Evolutionary conservation across 2,888 invertebrate species (phyloP).

Genomic region (Drosophila maculinotata): DNA sequence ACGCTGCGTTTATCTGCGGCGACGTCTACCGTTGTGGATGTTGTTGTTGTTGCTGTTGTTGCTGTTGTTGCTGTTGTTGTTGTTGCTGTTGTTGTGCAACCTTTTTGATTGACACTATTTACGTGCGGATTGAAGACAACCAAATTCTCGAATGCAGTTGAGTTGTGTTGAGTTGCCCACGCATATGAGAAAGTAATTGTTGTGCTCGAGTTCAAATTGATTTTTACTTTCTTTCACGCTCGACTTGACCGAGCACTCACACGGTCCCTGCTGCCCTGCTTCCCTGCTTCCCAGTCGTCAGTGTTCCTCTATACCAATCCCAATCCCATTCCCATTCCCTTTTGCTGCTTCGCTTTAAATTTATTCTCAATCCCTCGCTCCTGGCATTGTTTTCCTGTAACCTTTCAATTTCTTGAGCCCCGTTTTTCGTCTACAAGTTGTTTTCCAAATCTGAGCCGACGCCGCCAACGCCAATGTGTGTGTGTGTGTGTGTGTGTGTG

Average conservation of each 20-base stretch:
- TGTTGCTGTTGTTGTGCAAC: conserved; percentile 51
- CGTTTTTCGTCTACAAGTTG: conserved; percentile 68
- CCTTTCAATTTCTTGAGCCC: conserved; percentile 70
- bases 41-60: conserved; percentile 21
- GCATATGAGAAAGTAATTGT: conserved; percentile 76
- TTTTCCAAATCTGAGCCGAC: conserved; percentile 49
- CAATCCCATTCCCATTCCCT: conserved; percentile 17
- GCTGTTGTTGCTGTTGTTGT: conserved; percentile 15
- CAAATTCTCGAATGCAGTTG: conserved; percentile 43
- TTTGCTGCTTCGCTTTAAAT: conserved; percentile 11
- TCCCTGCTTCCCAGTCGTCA: not conserved
- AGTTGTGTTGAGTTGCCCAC: conserved; percentile 35
- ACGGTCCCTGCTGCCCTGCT: conserved; percentile 22
- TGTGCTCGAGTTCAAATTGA: conserved; percentile 77
- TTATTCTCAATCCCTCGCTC: conserved; percentile 27
- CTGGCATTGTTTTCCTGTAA: conserved; percentile 68
- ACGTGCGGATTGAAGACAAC: conserved; percentile 69
- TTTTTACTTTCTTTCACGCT: conserved; percentile 73
- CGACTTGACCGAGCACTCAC: conserved; percentile 40
- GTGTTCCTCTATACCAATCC: conserved; percentile 3
- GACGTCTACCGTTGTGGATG: conserved; percentile 22
- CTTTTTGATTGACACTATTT: conserved; percentile 76
- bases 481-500: conserved; percentile 8
- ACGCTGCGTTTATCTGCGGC: conserved; percentile 31
- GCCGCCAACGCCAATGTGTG: conserved; percentile 37